Conservation (phyloP, 2,113 vertebrate species). For the Boulengeromyrus knoepffleri region DNA sequence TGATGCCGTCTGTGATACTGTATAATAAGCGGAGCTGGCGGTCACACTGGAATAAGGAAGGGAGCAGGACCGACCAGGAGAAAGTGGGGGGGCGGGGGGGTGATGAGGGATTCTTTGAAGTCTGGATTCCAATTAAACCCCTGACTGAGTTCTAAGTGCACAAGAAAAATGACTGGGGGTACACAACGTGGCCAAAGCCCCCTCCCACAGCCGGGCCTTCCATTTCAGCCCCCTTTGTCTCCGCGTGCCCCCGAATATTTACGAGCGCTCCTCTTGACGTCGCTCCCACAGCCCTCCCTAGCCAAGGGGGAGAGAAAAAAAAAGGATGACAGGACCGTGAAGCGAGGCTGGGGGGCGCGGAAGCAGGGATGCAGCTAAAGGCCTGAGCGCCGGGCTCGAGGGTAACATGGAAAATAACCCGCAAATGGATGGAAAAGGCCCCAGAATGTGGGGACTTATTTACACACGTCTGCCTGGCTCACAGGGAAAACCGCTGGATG, state of each 20-base stretch:
- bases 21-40: constrained; percentile 43
- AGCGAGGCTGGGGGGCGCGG: constrained; percentile 35
- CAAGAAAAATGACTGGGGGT: constrained; percentile 89
- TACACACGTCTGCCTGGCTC: neutral
- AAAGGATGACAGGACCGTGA: constrained; percentile 45
- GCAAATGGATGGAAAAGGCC: neutral
- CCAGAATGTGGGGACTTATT: neutral
- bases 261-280: constrained; percentile 71
- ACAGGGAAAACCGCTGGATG: neutral
- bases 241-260: constrained; percentile 76
- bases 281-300: constrained; percentile 53
- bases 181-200: constrained; percentile 84
- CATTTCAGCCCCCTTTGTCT: constrained; percentile 80
- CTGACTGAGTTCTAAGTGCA: constrained; percentile 98
- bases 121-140: constrained; percentile 99
- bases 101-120: constrained; percentile 93
- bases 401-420: constrained; percentile 13
- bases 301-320: neutral
- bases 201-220: constrained; percentile 75
- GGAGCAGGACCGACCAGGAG: constrained; percentile 52
- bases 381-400: constrained; percentile 25
- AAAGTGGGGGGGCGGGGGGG: constrained; percentile 42
- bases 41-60: constrained; percentile 43
- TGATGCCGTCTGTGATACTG: constrained; percentile 55
- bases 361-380: constrained; percentile 5